Conservation (phyloP, 64 coral and sea anemone genomes). For the Montipora cactus region DNA sequence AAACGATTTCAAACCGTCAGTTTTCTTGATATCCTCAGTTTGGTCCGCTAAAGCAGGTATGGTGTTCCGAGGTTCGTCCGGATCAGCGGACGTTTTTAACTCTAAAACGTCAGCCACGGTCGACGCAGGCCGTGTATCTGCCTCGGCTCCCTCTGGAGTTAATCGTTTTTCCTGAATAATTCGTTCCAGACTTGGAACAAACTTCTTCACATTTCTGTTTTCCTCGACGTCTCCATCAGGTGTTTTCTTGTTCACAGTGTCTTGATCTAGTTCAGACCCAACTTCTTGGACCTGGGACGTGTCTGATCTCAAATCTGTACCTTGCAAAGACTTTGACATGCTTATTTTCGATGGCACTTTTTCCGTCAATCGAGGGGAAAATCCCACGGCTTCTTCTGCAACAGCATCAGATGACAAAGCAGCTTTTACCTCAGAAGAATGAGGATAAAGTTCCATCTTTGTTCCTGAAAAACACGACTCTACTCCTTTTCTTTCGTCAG, state of each 20-base stretch:
- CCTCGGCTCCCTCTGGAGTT: constrained; percentile 48
- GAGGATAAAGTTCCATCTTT: not conserved
- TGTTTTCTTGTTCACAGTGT: not conserved
- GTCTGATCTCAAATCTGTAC: not conserved
- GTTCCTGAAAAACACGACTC: not conserved
- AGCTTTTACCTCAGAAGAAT: constrained; percentile 1
- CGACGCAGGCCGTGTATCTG: constrained; percentile 4
- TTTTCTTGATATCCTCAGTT: not conserved
- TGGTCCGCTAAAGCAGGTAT: not conserved
- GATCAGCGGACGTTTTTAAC: not conserved
- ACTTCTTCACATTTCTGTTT: not conserved
- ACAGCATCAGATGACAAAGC: not conserved
- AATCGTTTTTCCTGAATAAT: constrained; percentile 14
- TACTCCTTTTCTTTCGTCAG: too few species aligned
- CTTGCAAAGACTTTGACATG: not conserved
- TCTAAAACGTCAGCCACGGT: not conserved
- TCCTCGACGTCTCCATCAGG: not conserved
- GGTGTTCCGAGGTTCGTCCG: not conserved
- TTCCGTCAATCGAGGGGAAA: not conserved
- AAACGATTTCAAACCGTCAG: not conserved
- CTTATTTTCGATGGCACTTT: not conserved
- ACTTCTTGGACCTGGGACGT: not conserved
- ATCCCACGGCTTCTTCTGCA: not conserved
- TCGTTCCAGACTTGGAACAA: constrained; percentile 13
- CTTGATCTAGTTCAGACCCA: not conserved